Conservation (phyloP, 2,888 invertebrate genomes). For the Pyrgus malvae region DNA sequence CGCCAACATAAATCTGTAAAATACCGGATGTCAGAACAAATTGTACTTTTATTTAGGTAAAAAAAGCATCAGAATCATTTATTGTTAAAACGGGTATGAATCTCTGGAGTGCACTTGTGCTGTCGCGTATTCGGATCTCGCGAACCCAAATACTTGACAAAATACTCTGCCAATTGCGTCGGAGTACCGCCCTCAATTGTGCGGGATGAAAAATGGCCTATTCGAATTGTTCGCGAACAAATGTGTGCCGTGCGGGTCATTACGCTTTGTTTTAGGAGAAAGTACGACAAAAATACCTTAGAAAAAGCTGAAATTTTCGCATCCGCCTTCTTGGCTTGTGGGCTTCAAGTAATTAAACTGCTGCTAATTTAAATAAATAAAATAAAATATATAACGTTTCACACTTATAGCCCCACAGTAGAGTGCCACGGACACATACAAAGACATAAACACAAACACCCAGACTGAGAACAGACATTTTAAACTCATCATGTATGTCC, state of each 20-base stretch:
- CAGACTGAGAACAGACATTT: too few species aligned
- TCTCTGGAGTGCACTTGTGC: conserved; percentile 66
- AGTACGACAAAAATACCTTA: conserved; percentile 70
- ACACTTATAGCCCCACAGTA: too few species aligned
- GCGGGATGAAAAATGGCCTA: conserved; percentile 79
- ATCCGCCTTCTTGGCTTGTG: conserved; percentile 65
- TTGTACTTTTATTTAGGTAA: too few species aligned
- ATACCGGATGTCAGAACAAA: too few species aligned
- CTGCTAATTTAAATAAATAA: too few species aligned
- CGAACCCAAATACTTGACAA: conserved; percentile 76
- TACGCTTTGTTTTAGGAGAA: conserved; percentile 79
- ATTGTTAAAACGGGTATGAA: conserved; percentile 29
- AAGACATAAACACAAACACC: too few species aligned
- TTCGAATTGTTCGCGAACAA: conserved; percentile 79
- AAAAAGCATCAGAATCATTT: neutral
- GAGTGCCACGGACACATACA: too few species aligned
- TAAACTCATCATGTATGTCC: too few species aligned
- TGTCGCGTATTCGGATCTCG: conserved; percentile 58
- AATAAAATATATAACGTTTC: too few species aligned
- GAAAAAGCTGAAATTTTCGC: conserved; percentile 67
- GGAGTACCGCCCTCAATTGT: conserved; percentile 79
- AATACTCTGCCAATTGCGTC: conserved; percentile 79
- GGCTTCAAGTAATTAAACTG: conserved; percentile 54
- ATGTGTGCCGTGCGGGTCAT: conserved; percentile 80
- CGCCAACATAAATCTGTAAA: too few species aligned